Evolutionary conservation across 2,888 invertebrate species (phyloP).

Genomic region (Nephrotoma appendiculata): DNA sequence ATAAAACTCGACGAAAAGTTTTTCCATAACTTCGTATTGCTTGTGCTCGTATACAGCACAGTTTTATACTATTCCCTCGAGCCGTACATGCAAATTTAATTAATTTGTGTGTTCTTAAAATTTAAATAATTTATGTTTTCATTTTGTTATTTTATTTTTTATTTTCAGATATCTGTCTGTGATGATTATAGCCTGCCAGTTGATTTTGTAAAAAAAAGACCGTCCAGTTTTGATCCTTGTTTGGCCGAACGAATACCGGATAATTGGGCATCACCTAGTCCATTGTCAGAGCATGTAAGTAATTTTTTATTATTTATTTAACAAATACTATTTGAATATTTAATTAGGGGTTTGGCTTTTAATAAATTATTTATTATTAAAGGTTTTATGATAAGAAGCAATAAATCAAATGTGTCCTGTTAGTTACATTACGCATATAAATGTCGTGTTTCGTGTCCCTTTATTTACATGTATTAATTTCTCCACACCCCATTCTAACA

Average conservation of each 20-base stretch:
- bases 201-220: conserved; percentile 61
- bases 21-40: background rate
- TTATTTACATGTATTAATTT: background rate
- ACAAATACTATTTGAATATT: background rate
- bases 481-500: too few relatives aligned
- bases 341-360: background rate
- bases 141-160: conserved; percentile 11
- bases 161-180: conserved; percentile 64
- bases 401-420: background rate
- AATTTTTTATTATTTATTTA: background rate
- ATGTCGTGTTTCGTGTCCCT: background rate
- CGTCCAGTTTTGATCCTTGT: conserved; percentile 46
- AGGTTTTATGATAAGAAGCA: background rate
- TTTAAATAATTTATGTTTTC: background rate
- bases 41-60: background rate
- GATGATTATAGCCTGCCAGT: conserved; percentile 79
- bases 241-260: conserved; percentile 41
- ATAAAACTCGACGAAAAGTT: background rate
- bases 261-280: conserved; percentile 31
- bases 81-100: conserved; percentile 4
- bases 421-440: background rate
- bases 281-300: conserved; percentile 33
- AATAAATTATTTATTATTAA: background rate
- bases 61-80: background rate
- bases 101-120: background rate